phyloP scores from a whole-genome alignment of 2,888 invertebrate genomes.

The Patella pellucida region DNA sequence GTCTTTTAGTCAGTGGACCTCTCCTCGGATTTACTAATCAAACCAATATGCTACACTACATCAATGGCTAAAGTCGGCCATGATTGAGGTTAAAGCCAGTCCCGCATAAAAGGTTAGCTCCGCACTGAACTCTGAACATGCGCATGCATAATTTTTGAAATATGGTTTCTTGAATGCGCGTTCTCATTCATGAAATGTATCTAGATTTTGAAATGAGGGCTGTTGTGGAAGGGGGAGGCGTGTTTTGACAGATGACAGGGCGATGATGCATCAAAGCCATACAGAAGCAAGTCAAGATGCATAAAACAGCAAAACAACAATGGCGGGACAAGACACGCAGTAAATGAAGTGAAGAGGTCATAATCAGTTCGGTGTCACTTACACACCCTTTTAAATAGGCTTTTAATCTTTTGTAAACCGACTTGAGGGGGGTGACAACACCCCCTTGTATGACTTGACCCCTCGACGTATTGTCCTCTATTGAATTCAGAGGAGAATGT shows the following conservation, averaged over 20 bases:
- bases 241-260: conserved; percentile 1
- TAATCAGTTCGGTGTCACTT: conserved; percentile 4
- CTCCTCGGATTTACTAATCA: not conserved
- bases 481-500: not conserved
- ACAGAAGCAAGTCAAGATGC: not conserved
- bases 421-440: not conserved
- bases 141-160: conserved; percentile 5
- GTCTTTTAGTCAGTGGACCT: not conserved
- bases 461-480: not conserved
- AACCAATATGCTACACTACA: not conserved
- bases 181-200: conserved; percentile 7
- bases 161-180: not conserved
- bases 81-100: not conserved
- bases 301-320: not conserved
- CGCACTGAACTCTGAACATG: not conserved
- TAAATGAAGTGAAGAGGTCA: conserved; percentile 3
- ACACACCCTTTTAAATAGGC: conserved; percentile 1
- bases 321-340: not conserved
- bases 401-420: conserved; percentile 1
- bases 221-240: not conserved
- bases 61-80: not conserved
- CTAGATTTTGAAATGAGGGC: not conserved
- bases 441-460: not conserved
- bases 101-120: conserved; percentile 2
- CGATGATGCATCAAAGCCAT: not conserved